Conservation (phyloP, 2,113 vertebrate genomes). For the Coregonus clupeaformis region DNA sequence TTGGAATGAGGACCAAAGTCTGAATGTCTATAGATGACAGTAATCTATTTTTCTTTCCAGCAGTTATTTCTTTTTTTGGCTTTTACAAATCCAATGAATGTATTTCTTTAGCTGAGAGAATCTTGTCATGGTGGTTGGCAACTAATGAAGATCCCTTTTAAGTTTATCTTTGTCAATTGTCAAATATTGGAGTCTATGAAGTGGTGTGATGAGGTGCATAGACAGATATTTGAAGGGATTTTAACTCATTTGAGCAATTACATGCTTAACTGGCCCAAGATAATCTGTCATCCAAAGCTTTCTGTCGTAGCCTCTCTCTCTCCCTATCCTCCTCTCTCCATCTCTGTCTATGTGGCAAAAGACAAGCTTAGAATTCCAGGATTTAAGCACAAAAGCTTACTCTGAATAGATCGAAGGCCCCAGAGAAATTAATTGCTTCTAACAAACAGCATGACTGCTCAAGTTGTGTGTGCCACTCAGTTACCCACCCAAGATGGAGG, state of each 20-base stretch:
- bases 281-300: slow-evolving; percentile 97
- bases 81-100: slow-evolving; percentile 84
- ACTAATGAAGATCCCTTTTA: slow-evolving; percentile 91
- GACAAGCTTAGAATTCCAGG: slow-evolving; percentile 93
- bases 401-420: slow-evolving; percentile 97
- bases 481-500: slow-evolving; percentile 86
- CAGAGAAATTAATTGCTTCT: slow-evolving; percentile 99
- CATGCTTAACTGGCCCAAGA: slow-evolving; percentile 99
- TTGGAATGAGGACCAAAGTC: background rate
- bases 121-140: slow-evolving; percentile 87
- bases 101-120: slow-evolving; percentile 79
- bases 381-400: slow-evolving; percentile 97
- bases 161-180: slow-evolving; percentile 98
- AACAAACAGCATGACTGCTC: slow-evolving; percentile 99
- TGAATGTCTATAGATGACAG: slow-evolving; percentile 24
- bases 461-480: slow-evolving; percentile 92
- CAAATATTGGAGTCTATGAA: slow-evolving; percentile 99
- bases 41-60: slow-evolving; percentile 70
- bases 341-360: slow-evolving; percentile 66
- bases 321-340: slow-evolving; percentile 63
- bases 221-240: slow-evolving; percentile 99
- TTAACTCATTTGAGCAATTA: slow-evolving; percentile 99
- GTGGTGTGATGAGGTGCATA: slow-evolving; percentile 99
- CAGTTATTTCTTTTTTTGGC: slow-evolving; percentile 72
- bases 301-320: slow-evolving; percentile 67